Conservation (phyloP, 53 echinoderm and acorn worm species). For the Holothuria scabra region DNA sequence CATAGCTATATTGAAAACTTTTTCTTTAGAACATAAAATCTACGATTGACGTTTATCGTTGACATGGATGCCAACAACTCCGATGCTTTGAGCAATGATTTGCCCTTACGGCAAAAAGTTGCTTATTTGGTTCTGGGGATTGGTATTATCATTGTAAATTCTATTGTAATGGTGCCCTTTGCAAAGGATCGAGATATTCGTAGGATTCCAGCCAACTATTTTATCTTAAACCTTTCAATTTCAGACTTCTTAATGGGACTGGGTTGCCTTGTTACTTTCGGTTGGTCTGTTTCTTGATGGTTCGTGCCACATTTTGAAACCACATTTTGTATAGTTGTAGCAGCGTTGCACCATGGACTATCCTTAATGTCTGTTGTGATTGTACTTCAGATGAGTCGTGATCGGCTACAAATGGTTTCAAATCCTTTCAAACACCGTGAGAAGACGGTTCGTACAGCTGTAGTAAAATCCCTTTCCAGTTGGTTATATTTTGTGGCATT, state of each 20-base stretch:
- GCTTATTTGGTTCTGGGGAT: neutral
- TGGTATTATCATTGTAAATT: neutral
- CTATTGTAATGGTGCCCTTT: neutral
- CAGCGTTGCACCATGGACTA: neutral
- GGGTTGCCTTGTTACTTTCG: neutral
- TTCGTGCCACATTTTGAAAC: neutral
- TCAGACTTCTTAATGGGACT: neutral
- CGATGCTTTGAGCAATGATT: no score
- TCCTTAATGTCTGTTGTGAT: neutral
- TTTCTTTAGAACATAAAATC: no score
- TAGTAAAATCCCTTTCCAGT: neutral
- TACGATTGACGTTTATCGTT: no score
- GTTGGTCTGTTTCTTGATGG: neutral
- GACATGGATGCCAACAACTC: no score
- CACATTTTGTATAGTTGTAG: neutral
- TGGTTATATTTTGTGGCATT: neutral
- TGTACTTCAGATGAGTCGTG: neutral
- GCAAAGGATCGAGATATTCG: neutral
- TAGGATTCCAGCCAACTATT: neutral
- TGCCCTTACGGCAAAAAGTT: neutral
- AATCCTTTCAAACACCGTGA: neutral
- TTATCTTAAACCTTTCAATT: neutral
- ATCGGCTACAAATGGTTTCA: neutral
- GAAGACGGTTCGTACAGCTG: neutral
- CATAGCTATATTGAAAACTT: no score